Evolutionary conservation across 92 coral and sea anemone species (phyloP), one percentile per base, ranked within the genome.

Genomic region (Parazoanthus swiftii): DNA sequence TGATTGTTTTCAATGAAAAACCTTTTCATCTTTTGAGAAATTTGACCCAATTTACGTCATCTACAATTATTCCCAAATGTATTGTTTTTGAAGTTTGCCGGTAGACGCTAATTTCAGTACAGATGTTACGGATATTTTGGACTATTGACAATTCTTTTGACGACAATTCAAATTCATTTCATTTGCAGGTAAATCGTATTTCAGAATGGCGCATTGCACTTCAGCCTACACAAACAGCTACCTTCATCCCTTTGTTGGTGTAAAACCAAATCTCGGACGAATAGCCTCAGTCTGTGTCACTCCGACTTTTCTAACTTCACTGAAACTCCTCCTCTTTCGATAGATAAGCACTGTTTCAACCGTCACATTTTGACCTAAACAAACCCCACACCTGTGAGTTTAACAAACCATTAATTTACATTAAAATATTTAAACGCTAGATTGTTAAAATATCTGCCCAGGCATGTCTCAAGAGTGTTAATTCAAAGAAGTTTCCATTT

Each of bases 361-460:
- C 50, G 75, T 63, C 86, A 82, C 37, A 66, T 82, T 25, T 33
- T 82, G 72, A 54, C 54, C 23, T 39, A 65, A 82, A 82, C 74
- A 82, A 82, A 39, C 54, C 58, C 8, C 79, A 84, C 87, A 84
- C 79, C 87, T 84, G 87, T 84, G 87, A 56, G 13, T 46, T 72
- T 44, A 44, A 84, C 87, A 39, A 68, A 35, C 77, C 77, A 71
- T 70, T 84, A 16, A 84, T 71, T 70, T 84, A 73, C 79, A 84
- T 84, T 84, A 46, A 84, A 80, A 72, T 48, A 23, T 51, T 46
- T 39, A 48, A 42, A 26, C 87, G 25, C 42, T 73, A 84, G 66
- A 46, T 84, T 71, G 87, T 29, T 84, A 84, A 72, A 71, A 35
- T 70, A 71, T 84, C 79, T 71, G 87, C 87, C 87, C 43, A 46